Base-by-base conservation (phyloP, 2,797 vertebrate genomes). In the Xiphophorus birchmanni region DNA sequence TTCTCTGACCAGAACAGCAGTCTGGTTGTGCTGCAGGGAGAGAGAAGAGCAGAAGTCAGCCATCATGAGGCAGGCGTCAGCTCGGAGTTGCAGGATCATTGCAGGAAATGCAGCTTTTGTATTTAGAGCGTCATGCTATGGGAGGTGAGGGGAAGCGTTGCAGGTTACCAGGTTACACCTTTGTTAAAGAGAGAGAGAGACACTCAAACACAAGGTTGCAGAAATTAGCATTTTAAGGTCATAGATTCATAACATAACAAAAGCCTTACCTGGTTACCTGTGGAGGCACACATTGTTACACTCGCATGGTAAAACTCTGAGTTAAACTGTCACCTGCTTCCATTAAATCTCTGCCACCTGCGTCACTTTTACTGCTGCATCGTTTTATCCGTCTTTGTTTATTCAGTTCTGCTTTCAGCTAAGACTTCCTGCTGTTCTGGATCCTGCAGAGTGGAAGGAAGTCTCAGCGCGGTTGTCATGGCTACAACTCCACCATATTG, bases 21-120 rank as follows among this genome's bases (percentile, higher is more conserved):
- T 89, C 89, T 96, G 97, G 93, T 95, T 97, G 95, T 97, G 97
- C 98, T 99, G 96, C 80, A 95, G 91, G 85, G 85, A 94, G 75
- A 94, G 84, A 79, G 94, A 92, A 90, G 92, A 88, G 78, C 67
- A 92, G 77, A 89, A 94, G 81, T 96, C 91, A 93, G 87, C 86
- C 81, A 89, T 35, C 77, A 80, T 84, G 80, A 80, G 9, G 63
- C 54, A 37, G 58, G 47, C 29, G 48, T 50, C 76, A n/a, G 42
- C n/a, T 17, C 10, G 10, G 45, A 32, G 67, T 10, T 71, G 67
- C 63, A 67, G 35, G 77, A 77, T 75, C 74, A 58, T 37, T 48
- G 75, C 75, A 80, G 73, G 76, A 76, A 77, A 76, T 75, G 18
- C 56, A 69, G 47, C 60, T 81, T 75, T 77, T 83, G 74, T 58